Evolutionary conservation across 2,113 vertebrate genomes (phyloP).

Genomic region (Stegostoma tigrinum): DNA sequence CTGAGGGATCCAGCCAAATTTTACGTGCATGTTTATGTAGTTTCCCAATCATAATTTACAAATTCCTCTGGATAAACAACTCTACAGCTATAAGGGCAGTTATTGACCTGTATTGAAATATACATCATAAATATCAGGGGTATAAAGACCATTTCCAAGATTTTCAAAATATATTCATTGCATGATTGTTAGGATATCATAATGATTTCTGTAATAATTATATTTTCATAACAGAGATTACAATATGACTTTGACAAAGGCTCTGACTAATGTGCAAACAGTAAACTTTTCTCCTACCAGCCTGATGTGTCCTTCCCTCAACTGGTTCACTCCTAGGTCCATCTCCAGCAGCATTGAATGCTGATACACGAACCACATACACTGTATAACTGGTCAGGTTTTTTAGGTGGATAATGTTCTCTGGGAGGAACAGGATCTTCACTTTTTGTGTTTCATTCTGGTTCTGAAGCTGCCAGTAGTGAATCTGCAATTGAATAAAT

Average conservation of each 20-base stretch:
- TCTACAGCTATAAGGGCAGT: neutral
- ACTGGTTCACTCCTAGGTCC: slow-evolving; percentile 77
- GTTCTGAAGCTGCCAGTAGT: slow-evolving; percentile 77
- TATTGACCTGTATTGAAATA: neutral
- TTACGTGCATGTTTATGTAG: neutral
- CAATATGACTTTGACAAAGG: neutral
- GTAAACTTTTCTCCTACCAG: slow-evolving; percentile 57
- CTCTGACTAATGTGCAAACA: neutral
- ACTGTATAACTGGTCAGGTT: slow-evolving; percentile 83
- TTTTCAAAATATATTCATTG: neutral
- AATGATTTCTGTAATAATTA: neutral
- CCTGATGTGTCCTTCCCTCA: slow-evolving; percentile 72
- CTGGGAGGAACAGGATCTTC: slow-evolving; percentile 80
- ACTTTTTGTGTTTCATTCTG: slow-evolving; percentile 81
- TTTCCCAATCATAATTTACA: neutral
- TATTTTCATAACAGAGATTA: neutral
- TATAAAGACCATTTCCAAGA: neutral
- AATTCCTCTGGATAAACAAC: neutral
- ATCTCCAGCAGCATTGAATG: slow-evolving; percentile 84
- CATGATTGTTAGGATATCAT: neutral
- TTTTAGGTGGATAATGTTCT: slow-evolving; percentile 68
- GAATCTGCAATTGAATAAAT: slow-evolving; percentile 57
- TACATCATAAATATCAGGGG: neutral
- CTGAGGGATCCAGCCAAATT: neutral
- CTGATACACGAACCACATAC: slow-evolving; percentile 75